phyloP scores from a whole-genome alignment of 2,888 invertebrate genomes.

The Entomobrya multifasciata region DNA sequence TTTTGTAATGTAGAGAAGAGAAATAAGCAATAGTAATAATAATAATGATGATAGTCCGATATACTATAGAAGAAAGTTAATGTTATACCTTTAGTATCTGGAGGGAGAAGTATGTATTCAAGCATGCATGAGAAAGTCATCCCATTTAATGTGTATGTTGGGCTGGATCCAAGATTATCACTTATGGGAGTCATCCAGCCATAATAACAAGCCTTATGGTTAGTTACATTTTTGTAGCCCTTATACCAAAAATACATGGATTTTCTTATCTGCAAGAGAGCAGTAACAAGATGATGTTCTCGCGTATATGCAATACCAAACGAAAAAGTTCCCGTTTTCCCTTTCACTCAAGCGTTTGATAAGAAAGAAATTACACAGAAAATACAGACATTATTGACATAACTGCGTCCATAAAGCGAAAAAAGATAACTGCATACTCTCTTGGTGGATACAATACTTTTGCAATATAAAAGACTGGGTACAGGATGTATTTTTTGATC shows the following conservation, averaged over 20 bases:
- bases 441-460: no score
- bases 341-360: constrained; percentile 43
- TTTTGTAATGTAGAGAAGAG: background rate
- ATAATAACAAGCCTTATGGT: constrained; percentile 69
- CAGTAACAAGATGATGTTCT: constrained; percentile 6
- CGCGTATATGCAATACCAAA: background rate
- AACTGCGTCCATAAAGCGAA: constrained; percentile 58
- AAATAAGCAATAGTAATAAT: constrained; percentile 51
- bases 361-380: constrained; percentile 49
- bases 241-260: constrained; percentile 6
- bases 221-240: constrained; percentile 54
- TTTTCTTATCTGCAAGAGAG: background rate
- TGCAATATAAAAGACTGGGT: no score
- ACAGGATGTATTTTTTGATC: no score
- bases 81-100: constrained; percentile 18
- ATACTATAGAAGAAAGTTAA: constrained; percentile 14
- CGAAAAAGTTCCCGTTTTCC: constrained; percentile 28
- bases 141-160: constrained; percentile 72
- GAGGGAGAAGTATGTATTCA: background rate
- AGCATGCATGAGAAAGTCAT: constrained; percentile 67
- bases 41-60: constrained; percentile 65
- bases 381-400: constrained; percentile 67
- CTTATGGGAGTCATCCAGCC: constrained; percentile 74
- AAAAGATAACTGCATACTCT: constrained; percentile 36
- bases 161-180: constrained; percentile 72